A percentile compares a stretch with the other conserved stretches of the same genome.
Conservation (phyloP, 2,888 invertebrate species). For the Drosophila rellima region DNA sequence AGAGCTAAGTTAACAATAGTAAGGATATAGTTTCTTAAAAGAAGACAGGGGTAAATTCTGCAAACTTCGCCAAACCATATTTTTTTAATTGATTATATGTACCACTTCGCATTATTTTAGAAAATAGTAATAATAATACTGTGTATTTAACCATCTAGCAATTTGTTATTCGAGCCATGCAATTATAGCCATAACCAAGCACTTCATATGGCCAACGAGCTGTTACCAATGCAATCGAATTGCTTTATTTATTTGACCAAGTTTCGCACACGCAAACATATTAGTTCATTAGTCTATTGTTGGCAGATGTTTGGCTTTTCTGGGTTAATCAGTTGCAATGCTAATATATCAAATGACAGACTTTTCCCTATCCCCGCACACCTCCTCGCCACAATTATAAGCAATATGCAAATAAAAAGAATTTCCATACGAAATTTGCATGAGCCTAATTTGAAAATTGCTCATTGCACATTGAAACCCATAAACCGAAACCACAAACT, state of each 20-base stretch:
- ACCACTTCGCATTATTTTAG: too few species aligned
- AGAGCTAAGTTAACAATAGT: too few species aligned
- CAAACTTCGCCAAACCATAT: too few species aligned
- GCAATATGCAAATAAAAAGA: slow-evolving; percentile 63
- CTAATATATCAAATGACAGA: slow-evolving; percentile 29
- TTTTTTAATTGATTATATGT: too few species aligned
- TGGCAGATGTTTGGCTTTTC: slow-evolving; percentile 42
- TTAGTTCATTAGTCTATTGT: slow-evolving; percentile 26
- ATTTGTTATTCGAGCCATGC: slow-evolving; percentile 12
- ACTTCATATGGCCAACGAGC: slow-evolving; percentile 15
- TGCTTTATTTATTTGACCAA: slow-evolving; percentile 49
- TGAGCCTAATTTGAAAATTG: slow-evolving; percentile 84
- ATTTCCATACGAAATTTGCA: slow-evolving; percentile 62
- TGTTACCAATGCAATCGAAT: slow-evolving; percentile 24
- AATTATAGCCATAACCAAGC: slow-evolving; percentile 9
- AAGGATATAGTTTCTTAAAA: too few species aligned
- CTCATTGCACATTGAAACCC: slow-evolving; percentile 58
- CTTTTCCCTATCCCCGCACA: neutral
- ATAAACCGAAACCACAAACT: slow-evolving; percentile 57
- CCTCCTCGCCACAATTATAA: slow-evolving; percentile 36
- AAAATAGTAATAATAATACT: too few species aligned
- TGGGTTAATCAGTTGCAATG: slow-evolving; percentile 68
- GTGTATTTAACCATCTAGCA: neutral
- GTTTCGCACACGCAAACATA: slow-evolving; percentile 19
- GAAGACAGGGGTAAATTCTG: too few species aligned